phyloP scores from a whole-genome alignment of 2,113 vertebrate species.

The Vimba vimba region DNA sequence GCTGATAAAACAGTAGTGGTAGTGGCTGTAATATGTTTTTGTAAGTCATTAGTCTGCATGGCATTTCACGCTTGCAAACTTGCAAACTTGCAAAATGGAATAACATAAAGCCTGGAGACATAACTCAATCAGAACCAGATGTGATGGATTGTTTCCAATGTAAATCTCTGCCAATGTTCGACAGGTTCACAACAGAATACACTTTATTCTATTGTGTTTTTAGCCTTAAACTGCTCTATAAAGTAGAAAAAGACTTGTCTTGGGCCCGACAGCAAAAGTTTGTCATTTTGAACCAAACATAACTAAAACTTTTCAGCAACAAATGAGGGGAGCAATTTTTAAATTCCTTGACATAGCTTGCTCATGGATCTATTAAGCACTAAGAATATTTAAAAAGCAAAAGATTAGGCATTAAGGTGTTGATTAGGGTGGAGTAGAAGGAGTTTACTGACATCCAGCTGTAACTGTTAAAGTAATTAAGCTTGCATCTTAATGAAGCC shows the following conservation, averaged over 20 bases:
- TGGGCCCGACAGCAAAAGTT: background rate
- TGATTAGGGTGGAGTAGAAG: conserved; percentile 15
- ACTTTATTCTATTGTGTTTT: conserved; percentile 60
- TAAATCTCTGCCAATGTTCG: conserved; percentile 51
- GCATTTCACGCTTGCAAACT: background rate
- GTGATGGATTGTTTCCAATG: background rate
- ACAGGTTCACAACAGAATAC: conserved; percentile 64
- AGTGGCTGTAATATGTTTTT: conserved; percentile 17
- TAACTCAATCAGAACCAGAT: conserved; percentile 40
- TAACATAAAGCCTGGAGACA: conserved; percentile 26
- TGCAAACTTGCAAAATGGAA: background rate
- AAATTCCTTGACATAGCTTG: background rate
- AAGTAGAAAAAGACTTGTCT: conserved; percentile 31
- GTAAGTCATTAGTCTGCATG: background rate
- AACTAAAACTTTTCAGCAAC: background rate
- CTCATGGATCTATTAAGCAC: background rate
- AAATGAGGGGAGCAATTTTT: background rate
- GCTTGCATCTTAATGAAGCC: conserved; percentile 71
- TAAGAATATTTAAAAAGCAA: conserved; percentile 57
- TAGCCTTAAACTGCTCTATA: conserved; percentile 33
- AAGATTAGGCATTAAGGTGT: conserved; percentile 34
- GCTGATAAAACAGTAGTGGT: background rate
- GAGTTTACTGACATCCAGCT: conserved; percentile 63
- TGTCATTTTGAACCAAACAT: no score
- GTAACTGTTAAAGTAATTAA: conserved; percentile 72